Conservation (phyloP, 2,888 invertebrate species). For the Chrysolina haemoptera region DNA sequence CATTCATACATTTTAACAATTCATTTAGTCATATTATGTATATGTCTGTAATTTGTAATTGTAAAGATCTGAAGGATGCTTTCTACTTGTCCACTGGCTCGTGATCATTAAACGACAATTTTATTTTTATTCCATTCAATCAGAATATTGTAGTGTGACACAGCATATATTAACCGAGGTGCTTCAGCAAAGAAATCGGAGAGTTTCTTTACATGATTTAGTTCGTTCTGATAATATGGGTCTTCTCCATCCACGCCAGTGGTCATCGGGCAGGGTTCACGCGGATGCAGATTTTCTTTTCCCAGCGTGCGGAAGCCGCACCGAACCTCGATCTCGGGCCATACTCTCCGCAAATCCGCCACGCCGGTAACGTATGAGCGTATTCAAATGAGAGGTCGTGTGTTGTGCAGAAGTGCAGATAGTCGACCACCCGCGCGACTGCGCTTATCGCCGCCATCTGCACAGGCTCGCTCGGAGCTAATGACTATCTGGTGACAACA, state of each 20-base stretch:
- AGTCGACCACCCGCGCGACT: slow-evolving; percentile 67
- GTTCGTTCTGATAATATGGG: no score
- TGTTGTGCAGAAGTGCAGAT: slow-evolving; percentile 56
- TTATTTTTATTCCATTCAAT: no score
- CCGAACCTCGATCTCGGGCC: slow-evolving; percentile 11
- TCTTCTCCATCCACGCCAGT: slow-evolving; percentile 2
- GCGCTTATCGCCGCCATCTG: slow-evolving; percentile 65
- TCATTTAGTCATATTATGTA: no score
- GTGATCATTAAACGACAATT: no score
- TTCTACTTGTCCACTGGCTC: no score
- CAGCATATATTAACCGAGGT: no score
- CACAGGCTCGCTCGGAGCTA: slow-evolving; percentile 59
- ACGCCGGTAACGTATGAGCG: slow-evolving; percentile 65
- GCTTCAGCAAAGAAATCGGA: no score
- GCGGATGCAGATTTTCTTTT: slow-evolving; percentile 63
- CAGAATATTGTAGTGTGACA: no score
- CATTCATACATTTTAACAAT: no score
- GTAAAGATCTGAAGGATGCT: no score
- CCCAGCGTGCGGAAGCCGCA: slow-evolving; percentile 53
- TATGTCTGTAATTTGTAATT: no score
- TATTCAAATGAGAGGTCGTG: slow-evolving; percentile 70
- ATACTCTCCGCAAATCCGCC: neutral
- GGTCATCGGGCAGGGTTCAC: slow-evolving; percentile 15
- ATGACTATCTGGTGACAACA: slow-evolving; percentile 70
- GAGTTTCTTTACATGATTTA: no score